Base-by-base conservation (phyloP, 2,797 vertebrate species). In the Anniella stebbinsi region DNA sequence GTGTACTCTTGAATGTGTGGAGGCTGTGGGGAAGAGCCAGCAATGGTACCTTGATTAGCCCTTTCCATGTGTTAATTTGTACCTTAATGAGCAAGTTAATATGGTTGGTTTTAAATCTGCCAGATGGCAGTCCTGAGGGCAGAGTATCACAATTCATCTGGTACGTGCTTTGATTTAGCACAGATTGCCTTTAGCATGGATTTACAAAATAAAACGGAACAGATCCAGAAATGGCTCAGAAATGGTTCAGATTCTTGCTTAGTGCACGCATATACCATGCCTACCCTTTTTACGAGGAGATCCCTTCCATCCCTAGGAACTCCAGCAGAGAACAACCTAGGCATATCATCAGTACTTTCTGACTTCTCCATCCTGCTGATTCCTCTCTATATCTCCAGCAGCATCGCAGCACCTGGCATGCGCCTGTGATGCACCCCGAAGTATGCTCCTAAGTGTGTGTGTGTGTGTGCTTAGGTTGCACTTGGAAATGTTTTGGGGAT, bases 91-190 rank as follows among this genome's bases (percentile, higher is more conserved):
- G 73, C 69, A 80, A 70, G 41, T 70, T 80, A 80, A 70, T 69
- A 12, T 41, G 13, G 33, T 63, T 76, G 57, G 12, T 89, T 88
- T 88, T 66, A 76, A 88, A 83, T 83, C 38, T 83, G 70, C 69
- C 87, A 88, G 54, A 75, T 83, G 70, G 70, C 70, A n/a, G 60
- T 54, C 78, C 77, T 88, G 36, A 38, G 36, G 70, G 57, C 30
- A 66, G 33, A 57, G 23, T 88, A 66, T 76, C 57, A 83, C n/a
- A 51, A 80, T 72, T 80, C 17, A 72, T 72, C 78, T 81, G 51
- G 48, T 70, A 57, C 51, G 77, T 67, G 75, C 17, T 36, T 78
- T n/a, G 11, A 30, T 77, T 87, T 66, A 45, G 57, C 38, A 66
- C 48, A 75, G 30, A 66, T 63, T 45, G 57, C 57, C 41, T 45